Evolutionary conservation across 2,113 vertebrate genomes (phyloP).

Genomic region (Corythaixoides concolor): DNA sequence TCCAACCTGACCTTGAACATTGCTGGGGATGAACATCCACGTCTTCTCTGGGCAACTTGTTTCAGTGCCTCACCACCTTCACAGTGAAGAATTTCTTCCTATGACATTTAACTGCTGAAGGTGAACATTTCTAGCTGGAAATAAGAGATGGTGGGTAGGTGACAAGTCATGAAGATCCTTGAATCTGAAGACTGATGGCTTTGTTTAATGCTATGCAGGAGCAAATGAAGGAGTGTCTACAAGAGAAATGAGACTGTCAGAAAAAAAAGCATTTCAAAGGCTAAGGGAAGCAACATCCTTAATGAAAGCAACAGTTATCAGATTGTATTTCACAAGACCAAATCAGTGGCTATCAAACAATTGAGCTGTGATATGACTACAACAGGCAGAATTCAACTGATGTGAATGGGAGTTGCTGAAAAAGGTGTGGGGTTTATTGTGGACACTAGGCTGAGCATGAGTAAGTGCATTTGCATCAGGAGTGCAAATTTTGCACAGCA

Average conservation of each 20-base stretch:
- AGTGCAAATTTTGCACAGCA: too few relatives aligned
- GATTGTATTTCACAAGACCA: neutral
- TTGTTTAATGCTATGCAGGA: neutral
- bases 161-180: neutral
- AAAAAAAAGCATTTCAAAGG: neutral
- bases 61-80: too few relatives aligned
- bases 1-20: too few relatives aligned
- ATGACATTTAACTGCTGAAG: fast-evolving
- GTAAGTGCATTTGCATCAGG: neutral
- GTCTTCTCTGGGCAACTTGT: too few relatives aligned
- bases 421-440: neutral
- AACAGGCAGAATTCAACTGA: neutral
- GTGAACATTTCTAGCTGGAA: neutral
- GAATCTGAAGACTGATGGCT: neutral
- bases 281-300: neutral
- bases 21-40: too few relatives aligned
- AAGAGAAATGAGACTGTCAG: neutral
- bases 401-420: neutral
- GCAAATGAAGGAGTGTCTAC: neutral
- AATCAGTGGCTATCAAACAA: neutral
- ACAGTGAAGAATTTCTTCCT: too few relatives aligned
- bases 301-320: neutral
- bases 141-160: neutral
- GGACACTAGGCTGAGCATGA: neutral
- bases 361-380: neutral